Evolutionary conservation across 2,888 invertebrate genomes (phyloP).

Genomic region (Parnassius mnemosyne): DNA sequence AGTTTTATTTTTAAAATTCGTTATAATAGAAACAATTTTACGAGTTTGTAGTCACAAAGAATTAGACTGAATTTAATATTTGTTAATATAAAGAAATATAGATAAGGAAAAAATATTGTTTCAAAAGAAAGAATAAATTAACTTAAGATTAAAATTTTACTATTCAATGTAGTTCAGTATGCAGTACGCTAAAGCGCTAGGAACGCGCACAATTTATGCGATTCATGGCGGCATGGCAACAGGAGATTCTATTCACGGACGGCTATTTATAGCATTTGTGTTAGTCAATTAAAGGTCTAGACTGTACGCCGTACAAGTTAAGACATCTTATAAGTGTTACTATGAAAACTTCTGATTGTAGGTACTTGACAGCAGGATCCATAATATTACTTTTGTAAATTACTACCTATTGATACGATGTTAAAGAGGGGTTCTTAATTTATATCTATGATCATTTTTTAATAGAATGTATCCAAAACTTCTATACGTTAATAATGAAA

Average conservation of each 20-base stretch:
- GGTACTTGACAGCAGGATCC: background rate
- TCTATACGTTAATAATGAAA: no score
- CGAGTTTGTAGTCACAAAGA: no score
- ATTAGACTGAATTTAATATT: no score
- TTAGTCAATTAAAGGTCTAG: slow-evolving; percentile 61
- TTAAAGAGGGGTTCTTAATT: no score
- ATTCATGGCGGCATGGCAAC: slow-evolving; percentile 47
- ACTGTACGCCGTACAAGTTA: slow-evolving; percentile 32
- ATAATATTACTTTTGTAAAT: background rate
- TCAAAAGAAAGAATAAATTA: no score
- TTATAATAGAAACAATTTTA: no score
- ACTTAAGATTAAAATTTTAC: no score
- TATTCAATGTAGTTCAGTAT: background rate
- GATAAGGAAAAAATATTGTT: no score
- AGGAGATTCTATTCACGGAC: slow-evolving; percentile 48
- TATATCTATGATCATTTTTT: background rate
- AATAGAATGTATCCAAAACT: background rate
- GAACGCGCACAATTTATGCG: slow-evolving; percentile 15
- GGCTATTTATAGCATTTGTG: slow-evolving; percentile 57
- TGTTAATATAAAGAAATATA: no score
- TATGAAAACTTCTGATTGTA: background rate
- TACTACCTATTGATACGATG: no score
- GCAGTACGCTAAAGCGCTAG: slow-evolving; percentile 18
- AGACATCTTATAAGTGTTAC: slow-evolving; percentile 13
- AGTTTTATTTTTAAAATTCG: no score